These are phyloP conservation scores for Phymorhynchus buccinoides DNA, from an alignment of 1,140 invertebrate species.

Conservation along the genomic window DNA sequence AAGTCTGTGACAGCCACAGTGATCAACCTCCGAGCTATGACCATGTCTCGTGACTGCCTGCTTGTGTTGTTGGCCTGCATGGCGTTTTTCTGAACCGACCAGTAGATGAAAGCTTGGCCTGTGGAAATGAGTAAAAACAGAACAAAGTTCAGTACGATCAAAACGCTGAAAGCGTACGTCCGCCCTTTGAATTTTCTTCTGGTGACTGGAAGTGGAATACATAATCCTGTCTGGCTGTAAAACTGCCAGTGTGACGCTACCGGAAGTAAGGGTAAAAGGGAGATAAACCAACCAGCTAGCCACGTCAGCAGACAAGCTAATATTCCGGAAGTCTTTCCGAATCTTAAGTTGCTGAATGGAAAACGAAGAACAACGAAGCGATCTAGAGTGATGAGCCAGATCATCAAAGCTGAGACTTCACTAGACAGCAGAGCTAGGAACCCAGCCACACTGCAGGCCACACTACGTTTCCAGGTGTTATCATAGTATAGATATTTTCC, in stretches of 20 bases:
- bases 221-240: conserved; percentile 48
- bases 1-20: conserved; percentile 46
- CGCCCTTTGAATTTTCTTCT: background rate
- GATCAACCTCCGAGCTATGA: conserved; percentile 30
- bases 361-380: conserved; percentile 55
- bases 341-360: background rate
- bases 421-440: conserved; percentile 56
- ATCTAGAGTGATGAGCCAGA: conserved; percentile 51
- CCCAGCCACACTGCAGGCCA: conserved; percentile 54
- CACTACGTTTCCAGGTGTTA: conserved; percentile 52
- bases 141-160: background rate
- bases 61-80: background rate
- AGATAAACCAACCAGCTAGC: conserved; percentile 33
- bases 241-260: conserved; percentile 34
- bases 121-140: background rate
- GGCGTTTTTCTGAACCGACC: background rate
- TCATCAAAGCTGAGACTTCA: conserved; percentile 55
- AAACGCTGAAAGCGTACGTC: background rate
- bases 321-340: conserved; percentile 33
- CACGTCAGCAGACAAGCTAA: conserved; percentile 21
- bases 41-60: background rate
- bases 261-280: conserved; percentile 39
- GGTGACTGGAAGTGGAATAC: conserved; percentile 8
- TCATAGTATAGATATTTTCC: conserved; percentile 55
- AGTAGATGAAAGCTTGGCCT: background rate